These are phyloP conservation scores for Semicossyphus pulcher DNA, from an alignment of 2,113 vertebrate genomes.

Conservation along the genomic window DNA sequence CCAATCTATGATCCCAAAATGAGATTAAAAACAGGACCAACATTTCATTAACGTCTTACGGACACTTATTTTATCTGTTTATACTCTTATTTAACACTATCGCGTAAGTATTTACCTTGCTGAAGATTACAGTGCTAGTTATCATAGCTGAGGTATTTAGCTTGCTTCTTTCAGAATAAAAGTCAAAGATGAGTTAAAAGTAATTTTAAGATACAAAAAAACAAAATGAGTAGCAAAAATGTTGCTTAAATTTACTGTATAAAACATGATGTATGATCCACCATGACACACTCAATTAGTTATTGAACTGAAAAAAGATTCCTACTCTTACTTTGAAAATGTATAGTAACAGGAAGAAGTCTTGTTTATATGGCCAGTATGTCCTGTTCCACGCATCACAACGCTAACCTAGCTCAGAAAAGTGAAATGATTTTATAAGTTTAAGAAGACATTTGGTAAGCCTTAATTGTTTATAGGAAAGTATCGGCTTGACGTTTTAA, in stretches of 20 bases:
- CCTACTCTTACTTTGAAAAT: slow-evolving; percentile 58
- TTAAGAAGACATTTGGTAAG: slow-evolving; percentile 29
- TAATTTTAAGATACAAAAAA: neutral
- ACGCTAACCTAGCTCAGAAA: slow-evolving; percentile 12
- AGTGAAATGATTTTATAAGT: slow-evolving; percentile 7
- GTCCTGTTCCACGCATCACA: slow-evolving; percentile 28
- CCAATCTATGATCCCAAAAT: neutral
- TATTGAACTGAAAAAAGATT: neutral
- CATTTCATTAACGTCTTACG: accelerated
- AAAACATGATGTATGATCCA: neutral
- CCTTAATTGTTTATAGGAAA: neutral
- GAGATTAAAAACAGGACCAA: neutral
- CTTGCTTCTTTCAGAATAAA: slow-evolving; percentile 65
- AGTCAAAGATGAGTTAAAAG: neutral
- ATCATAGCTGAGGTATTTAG: neutral
- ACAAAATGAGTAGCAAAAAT: accelerated
- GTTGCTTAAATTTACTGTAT: accelerated
- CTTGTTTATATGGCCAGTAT: slow-evolving; percentile 60
- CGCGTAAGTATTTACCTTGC: neutral
- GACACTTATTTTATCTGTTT: neutral
- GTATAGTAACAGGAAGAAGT: slow-evolving; percentile 13
- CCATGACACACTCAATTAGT: accelerated
- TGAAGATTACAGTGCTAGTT: neutral
- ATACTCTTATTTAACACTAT: neutral
- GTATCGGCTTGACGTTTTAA: accelerated